Conservation (phyloP, 2,888 invertebrate species). For the Calliopum simillimum region DNA sequence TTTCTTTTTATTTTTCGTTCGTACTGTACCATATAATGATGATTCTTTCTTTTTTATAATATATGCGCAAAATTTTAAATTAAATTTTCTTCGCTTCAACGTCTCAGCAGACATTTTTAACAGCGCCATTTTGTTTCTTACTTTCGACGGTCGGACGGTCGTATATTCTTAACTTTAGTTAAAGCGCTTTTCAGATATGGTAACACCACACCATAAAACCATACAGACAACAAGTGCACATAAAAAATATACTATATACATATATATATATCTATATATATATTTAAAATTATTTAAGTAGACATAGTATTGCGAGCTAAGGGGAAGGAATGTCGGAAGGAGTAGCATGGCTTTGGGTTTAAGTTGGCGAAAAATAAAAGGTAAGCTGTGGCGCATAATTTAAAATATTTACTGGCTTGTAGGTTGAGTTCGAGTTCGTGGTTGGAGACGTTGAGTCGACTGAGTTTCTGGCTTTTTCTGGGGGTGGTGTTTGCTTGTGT, state of each 20-base stretch:
- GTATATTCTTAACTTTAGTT: constrained; percentile 23
- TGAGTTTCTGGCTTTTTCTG: neutral
- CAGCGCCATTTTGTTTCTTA: constrained; percentile 28
- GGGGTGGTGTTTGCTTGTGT: neutral
- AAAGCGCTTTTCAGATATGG: constrained; percentile 34
- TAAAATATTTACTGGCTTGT: constrained; percentile 15
- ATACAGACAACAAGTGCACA: constrained; percentile 17
- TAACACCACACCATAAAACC: constrained; percentile 35
- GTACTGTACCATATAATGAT: neutral
- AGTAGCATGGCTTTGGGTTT: neutral
- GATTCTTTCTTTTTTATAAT: constrained; percentile 11
- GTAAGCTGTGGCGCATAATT: constrained; percentile 30
- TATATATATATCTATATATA: constrained; percentile 30
- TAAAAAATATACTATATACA: constrained; percentile 41
- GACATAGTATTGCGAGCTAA: neutral
- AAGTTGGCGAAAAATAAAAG: neutral
- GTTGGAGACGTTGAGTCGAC: neutral
- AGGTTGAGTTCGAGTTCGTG: neutral
- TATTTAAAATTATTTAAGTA: constrained; percentile 37
- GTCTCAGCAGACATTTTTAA: constrained; percentile 27
- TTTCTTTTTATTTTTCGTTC: neutral
- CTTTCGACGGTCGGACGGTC: constrained; percentile 1
- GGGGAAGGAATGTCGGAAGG: neutral
- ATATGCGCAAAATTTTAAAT: constrained; percentile 34
- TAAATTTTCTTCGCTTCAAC: constrained; percentile 29